A percentile compares a stretch with the other conserved stretches of the same genome.
Evolutionary conservation across 2,888 invertebrate genomes (phyloP).

Genomic region (Tipula helvola): DNA sequence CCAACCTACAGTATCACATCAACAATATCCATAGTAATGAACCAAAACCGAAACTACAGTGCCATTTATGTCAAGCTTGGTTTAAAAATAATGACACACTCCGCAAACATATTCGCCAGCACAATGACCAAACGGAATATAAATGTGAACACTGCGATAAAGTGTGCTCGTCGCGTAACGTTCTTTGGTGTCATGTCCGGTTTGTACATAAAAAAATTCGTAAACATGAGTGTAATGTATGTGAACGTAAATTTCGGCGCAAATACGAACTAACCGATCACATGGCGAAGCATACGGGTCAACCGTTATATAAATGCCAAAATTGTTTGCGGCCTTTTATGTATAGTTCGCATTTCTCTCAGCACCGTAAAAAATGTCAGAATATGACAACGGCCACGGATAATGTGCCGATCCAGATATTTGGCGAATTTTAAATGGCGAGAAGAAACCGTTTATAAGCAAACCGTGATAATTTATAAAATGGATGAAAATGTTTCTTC

Average conservation of each 20-base stretch:
- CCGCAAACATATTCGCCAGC: slow-evolving; percentile 15
- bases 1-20: slow-evolving; percentile 15
- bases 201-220: slow-evolving; percentile 17
- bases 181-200: slow-evolving; percentile 15
- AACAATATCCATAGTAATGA: slow-evolving; percentile 11
- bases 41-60: slow-evolving; percentile 15
- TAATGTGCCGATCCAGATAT: not conserved
- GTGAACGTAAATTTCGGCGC: slow-evolving; percentile 15
- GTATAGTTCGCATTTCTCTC: slow-evolving; percentile 24
- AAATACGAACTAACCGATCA: slow-evolving; percentile 19
- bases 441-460: not conserved
- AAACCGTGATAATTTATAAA: not conserved
- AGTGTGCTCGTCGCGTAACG: slow-evolving; percentile 15
- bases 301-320: slow-evolving; percentile 22
- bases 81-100: slow-evolving; percentile 17
- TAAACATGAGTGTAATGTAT: slow-evolving; percentile 15
- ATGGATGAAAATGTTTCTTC: not conserved
- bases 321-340: slow-evolving; percentile 24
- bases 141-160: slow-evolving; percentile 16
- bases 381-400: not conserved
- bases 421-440: not conserved
- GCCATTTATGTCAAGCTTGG: slow-evolving; percentile 16
- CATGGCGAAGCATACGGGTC: slow-evolving; percentile 23
- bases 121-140: slow-evolving; percentile 14
- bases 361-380: slow-evolving; percentile 23